Evolutionary conservation across 2,888 invertebrate species (phyloP), one percentile per base, ranked within the genome.

Genomic region (Zaprionus bogoriensis): DNA sequence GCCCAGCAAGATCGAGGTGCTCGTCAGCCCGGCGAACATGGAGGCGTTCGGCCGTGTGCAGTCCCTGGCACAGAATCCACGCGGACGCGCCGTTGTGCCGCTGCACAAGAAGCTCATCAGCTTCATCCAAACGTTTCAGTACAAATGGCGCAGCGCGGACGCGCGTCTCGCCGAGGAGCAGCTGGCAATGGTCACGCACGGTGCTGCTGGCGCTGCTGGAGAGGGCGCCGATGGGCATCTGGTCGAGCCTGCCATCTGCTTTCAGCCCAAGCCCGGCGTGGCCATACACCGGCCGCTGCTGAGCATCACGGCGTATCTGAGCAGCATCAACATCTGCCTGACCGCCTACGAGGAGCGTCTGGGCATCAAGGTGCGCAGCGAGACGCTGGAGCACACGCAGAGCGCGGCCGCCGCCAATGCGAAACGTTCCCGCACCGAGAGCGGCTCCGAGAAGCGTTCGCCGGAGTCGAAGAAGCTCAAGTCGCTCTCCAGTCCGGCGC

Each of bases 11-110:
- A 94, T 97, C 25, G 92, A 93, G 48, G 93, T 98, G 47, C 93
- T 94, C 88, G 92, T 97, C 68, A 93, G 93, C 62, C 98, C 98
- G 20, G 94, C 94, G 61, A 94, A 94, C 80, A 95, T 95, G 91
- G 92, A 92, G 68, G 94, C 97, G 22, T 98, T 97, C 95, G 93
- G 95, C 83, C 94, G 94, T 79, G 97, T 98, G 25, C 98, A 98
- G 89, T 93, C 93, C 5, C 92, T 96, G 53, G 95, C 98, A 2
- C 97, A 98, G 92, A 98, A 98, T 93, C 98, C 98, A 23, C 93
- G 97, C 75, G 93, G 96, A 4, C 93, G 94, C 61, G 93, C 95
- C 32, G 92, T 94, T 45, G 92, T 96, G 51, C 94, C 96, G 19
- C 92, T 96, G 53, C 95, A 96, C 82, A 93, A 95, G 68, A 92